Evolutionary conservation across 2,797 vertebrate genomes (phyloP).

Genomic region (Chaenodraco wilsoni): DNA sequence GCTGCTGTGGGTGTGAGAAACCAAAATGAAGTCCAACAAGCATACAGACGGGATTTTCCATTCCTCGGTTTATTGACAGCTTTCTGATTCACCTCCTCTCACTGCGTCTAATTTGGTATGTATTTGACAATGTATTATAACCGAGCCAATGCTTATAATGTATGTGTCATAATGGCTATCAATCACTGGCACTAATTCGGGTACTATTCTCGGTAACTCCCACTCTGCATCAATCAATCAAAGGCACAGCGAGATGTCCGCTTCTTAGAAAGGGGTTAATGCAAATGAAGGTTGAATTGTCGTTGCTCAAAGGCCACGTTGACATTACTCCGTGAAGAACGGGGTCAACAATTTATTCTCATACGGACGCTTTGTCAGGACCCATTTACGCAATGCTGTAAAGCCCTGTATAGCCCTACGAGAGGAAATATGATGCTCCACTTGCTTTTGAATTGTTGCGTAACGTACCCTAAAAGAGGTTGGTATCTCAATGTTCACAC

Average conservation of each 20-base stretch:
- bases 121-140: conserved; percentile 65
- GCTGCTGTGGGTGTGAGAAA: conserved; percentile 75
- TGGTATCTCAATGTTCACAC: no score
- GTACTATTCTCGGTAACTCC: conserved; percentile 78
- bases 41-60: conserved; percentile 52
- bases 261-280: conserved; percentile 54
- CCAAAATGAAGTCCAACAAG: conserved; percentile 67
- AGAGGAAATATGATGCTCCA: no score
- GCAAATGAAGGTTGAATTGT: conserved; percentile 66
- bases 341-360: not conserved
- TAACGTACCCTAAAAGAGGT: no score
- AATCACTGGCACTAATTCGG: conserved; percentile 73
- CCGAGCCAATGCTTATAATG: conserved; percentile 70
- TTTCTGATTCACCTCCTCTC: conserved; percentile 48
- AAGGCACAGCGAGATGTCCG: conserved; percentile 58
- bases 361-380: no score
- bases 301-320: conserved; percentile 50
- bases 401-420: no score
- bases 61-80: conserved; percentile 57
- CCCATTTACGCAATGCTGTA: no score
- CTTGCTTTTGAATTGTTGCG: no score
- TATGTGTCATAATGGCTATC: conserved; percentile 74
- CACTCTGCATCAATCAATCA: conserved; percentile 75
- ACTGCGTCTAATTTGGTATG: conserved; percentile 59
- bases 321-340: conserved; percentile 32